Conservation (phyloP, 2,113 vertebrate genomes). For the Odocoileus hemionus region DNA sequence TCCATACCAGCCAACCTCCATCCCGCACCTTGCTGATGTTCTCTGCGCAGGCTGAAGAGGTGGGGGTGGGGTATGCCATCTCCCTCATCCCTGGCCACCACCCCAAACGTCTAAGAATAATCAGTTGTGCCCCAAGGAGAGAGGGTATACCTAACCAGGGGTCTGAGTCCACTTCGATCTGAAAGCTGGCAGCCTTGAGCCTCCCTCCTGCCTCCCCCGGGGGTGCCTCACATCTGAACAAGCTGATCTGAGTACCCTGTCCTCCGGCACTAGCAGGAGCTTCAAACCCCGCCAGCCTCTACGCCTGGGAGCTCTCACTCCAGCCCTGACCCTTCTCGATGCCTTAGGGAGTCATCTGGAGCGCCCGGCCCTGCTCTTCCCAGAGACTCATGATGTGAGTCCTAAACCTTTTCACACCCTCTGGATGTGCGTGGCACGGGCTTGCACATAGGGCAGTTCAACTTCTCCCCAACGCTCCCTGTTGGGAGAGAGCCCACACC, state of each 20-base stretch:
- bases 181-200: neutral
- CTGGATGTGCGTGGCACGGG: neutral
- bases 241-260: neutral
- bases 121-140: neutral
- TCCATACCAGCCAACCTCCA: neutral
- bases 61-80: fast-evolving
- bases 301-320: neutral
- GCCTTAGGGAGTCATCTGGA: neutral
- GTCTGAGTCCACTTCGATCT: neutral
- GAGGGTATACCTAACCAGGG: neutral
- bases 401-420: neutral
- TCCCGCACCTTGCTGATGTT: neutral
- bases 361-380: neutral
- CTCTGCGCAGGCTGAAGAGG: neutral
- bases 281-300: neutral
- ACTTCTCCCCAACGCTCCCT: neutral
- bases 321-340: neutral
- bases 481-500: neutral
- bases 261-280: neutral
- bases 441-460: neutral
- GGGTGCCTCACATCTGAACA: neutral
- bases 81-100: neutral
- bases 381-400: neutral
- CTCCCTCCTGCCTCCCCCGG: neutral
- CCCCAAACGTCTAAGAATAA: neutral